Conservation (phyloP, 1,140 invertebrate genomes). For the Lepidurus apus region DNA sequence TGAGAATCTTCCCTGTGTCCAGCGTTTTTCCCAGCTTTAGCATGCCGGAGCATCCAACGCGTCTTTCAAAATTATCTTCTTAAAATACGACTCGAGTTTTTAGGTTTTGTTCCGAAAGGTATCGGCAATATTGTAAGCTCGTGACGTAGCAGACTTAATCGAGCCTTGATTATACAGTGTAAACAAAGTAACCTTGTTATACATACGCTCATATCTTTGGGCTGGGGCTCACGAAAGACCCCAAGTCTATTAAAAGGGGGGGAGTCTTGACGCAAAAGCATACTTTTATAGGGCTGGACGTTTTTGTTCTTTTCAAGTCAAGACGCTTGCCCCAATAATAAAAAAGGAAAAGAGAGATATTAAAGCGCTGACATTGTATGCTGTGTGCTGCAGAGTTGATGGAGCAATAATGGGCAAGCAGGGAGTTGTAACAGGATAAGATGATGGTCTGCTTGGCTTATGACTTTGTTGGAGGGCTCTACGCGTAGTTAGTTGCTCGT, state of each 20-base stretch:
- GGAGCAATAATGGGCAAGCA: constrained; percentile 18
- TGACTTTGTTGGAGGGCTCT: constrained; percentile 12
- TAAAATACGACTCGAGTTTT: neutral
- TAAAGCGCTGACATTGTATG: constrained; percentile 9
- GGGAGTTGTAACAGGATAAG: constrained; percentile 13
- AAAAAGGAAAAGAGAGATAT: constrained; percentile 16
- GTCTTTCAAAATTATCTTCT: too few relatives aligned
- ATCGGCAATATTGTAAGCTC: neutral
- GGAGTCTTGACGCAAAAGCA: neutral
- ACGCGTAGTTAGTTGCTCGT: neutral
- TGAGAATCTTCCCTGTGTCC: too few relatives aligned
- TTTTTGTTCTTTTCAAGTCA: neutral
- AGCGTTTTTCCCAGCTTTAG: too few relatives aligned
- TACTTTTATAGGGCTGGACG: neutral
- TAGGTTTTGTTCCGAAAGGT: neutral
- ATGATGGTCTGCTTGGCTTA: constrained; percentile 21
- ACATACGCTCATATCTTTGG: constrained; percentile 21
- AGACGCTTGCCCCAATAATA: neutral
- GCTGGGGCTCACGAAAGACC: neutral
- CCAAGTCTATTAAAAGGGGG: neutral
- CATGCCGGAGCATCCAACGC: too few relatives aligned
- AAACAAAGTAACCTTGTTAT: constrained; percentile 5
- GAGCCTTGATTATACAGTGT: constrained; percentile 14
- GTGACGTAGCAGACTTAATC: neutral
- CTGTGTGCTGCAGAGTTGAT: neutral